phyloP scores from a whole-genome alignment of 2,888 invertebrate species.

The Eulithis prunata region DNA sequence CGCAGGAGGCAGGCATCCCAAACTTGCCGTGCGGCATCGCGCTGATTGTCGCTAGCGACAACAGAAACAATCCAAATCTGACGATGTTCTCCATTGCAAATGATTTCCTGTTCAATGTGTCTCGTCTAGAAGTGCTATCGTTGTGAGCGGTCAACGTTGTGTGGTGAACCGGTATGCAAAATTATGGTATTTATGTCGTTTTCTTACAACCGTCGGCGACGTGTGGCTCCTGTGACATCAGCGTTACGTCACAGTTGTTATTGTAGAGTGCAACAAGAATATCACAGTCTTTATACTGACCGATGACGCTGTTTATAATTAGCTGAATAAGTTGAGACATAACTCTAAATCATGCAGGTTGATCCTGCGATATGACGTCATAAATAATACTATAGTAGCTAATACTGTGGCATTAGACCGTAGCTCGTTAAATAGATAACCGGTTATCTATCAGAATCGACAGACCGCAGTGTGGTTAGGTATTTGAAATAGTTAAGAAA shows the following conservation, averaged over 20 bases:
- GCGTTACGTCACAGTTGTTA: conserved; percentile 5
- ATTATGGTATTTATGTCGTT: conserved; percentile 12
- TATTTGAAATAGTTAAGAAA: no score
- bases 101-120: neutral
- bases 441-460: no score
- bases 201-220: neutral
- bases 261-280: no score
- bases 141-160: conserved; percentile 1
- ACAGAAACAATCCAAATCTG: neutral
- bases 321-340: no score
- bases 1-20: conserved; percentile 8
- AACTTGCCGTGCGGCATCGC: conserved; percentile 15
- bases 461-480: no score
- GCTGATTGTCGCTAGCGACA: neutral
- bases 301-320: no score
- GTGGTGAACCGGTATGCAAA: neutral
- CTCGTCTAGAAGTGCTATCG: neutral
- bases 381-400: no score
- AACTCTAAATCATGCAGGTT: no score
- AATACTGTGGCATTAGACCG: no score
- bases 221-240: conserved; percentile 4
- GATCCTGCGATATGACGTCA: no score
- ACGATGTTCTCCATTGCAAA: conserved; percentile 9
- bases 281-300: neutral
- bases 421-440: no score